phyloP scores from a whole-genome alignment of 64 coral and sea anemone species.

The Trachythela sp. region DNA sequence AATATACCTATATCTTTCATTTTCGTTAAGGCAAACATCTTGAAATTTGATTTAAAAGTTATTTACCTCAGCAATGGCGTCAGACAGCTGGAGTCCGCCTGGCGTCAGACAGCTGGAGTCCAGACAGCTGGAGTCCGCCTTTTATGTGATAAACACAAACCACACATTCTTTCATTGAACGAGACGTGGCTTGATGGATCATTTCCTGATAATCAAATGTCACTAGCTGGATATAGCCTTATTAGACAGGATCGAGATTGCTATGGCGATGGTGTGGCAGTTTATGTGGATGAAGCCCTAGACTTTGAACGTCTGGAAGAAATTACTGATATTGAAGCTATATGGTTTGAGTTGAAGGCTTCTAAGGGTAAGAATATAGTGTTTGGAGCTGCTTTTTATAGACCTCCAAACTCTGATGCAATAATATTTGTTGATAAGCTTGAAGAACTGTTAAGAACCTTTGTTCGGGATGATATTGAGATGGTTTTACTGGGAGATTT shows the following conservation, averaged over 20 bases:
- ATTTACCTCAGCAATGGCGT: too few relatives aligned
- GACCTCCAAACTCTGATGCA: constrained; percentile 31
- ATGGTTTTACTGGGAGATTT: constrained; percentile 49
- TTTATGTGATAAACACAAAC: constrained; percentile 51
- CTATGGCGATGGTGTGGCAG: constrained; percentile 23
- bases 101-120: too few relatives aligned
- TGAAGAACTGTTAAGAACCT: constrained; percentile 32
- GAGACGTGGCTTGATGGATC: constrained; percentile 65
- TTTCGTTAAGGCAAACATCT: too few relatives aligned
- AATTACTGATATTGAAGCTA: too few relatives aligned
- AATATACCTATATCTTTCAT: too few relatives aligned
- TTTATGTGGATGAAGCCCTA: constrained; percentile 43
- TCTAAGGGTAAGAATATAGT: too few relatives aligned
- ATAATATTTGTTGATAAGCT: constrained; percentile 15
- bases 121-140: constrained; percentile 50
- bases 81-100: too few relatives aligned
- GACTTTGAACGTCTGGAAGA: constrained; percentile 38
- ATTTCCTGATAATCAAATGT: constrained; percentile 47
- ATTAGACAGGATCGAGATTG: constrained; percentile 48
- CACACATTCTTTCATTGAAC: constrained; percentile 46
- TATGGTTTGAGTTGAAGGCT: too few relatives aligned
- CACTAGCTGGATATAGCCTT: constrained; percentile 35
- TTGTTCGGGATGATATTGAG: constrained; percentile 16
- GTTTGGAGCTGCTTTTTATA: constrained; percentile 36
- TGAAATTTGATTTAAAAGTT: too few relatives aligned